Percentiles rank a stretch among this genome's conserved stretches.
Evolutionary conservation across 2,888 invertebrate genomes (phyloP).

Genomic region (Archips crataeganus): DNA sequence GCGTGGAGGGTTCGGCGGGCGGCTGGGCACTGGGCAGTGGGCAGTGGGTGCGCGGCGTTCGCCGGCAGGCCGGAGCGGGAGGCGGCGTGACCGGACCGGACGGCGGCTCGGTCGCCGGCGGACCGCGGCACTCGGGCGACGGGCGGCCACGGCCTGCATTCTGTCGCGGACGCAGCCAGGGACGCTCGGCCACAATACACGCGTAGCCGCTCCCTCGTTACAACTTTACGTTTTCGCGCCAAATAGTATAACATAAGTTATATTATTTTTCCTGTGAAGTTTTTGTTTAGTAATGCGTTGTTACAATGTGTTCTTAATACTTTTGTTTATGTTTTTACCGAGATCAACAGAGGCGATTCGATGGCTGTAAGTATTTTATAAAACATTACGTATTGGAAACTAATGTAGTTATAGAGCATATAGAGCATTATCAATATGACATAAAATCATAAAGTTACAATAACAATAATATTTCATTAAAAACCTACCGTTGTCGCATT

Average conservation of each 20-base stretch:
- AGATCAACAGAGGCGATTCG: slow-evolving; percentile 77
- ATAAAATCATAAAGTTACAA: neutral
- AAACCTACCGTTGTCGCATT: neutral
- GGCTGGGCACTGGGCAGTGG: neutral
- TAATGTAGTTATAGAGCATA: neutral
- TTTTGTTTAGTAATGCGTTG: slow-evolving; percentile 74
- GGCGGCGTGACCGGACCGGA: slow-evolving; percentile 40
- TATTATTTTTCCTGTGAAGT: slow-evolving; percentile 44
- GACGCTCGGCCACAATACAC: slow-evolving; percentile 58
- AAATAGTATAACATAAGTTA: slow-evolving; percentile 48
- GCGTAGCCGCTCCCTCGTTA: slow-evolving; percentile 48
- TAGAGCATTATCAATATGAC: neutral
- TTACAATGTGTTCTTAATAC: slow-evolving; percentile 75
- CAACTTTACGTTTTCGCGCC: slow-evolving; percentile 68
- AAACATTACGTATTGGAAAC: neutral
- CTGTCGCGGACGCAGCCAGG: slow-evolving; percentile 67
- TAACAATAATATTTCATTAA: neutral
- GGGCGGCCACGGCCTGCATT: slow-evolving; percentile 55
- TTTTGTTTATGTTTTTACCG: slow-evolving; percentile 81
- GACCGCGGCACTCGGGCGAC: slow-evolving; percentile 53
- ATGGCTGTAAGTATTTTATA: slow-evolving; percentile 78
- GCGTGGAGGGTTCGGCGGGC: slow-evolving; percentile 12
- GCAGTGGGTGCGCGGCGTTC: slow-evolving; percentile 18
- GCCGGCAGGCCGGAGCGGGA: slow-evolving; percentile 38
- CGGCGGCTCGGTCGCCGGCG: slow-evolving; percentile 45